Evolutionary conservation across 1,140 invertebrate genomes (phyloP).

Genomic region (Diuraphis noxia): DNA sequence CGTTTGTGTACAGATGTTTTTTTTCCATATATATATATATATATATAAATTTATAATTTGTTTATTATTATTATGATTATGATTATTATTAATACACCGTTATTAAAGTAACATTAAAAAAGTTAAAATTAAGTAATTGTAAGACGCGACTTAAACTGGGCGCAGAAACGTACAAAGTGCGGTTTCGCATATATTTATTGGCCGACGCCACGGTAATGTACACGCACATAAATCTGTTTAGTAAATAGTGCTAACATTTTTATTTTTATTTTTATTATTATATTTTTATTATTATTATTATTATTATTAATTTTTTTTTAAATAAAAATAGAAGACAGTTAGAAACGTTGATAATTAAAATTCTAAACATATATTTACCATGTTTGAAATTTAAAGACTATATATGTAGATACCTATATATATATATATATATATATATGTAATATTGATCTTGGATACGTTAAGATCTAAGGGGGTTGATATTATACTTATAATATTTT

Average conservation of each 20-base stretch:
- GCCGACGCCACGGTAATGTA: background rate
- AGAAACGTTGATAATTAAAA: background rate
- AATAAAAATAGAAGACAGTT: background rate
- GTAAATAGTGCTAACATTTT: background rate
- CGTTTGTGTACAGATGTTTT: background rate
- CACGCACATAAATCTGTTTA: background rate
- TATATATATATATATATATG: background rate
- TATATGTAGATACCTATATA: too few relatives aligned
- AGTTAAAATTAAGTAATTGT: background rate
- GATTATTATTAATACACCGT: background rate
- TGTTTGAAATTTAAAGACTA: background rate
- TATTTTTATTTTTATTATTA: background rate
- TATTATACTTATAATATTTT: background rate
- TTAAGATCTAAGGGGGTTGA: background rate
- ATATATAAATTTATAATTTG: background rate
- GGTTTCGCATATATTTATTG: background rate
- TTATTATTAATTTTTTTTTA: background rate
- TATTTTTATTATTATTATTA: background rate
- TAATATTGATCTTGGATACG: background rate
- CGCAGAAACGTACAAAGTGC: constrained; percentile 25
- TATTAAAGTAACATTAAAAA: background rate
- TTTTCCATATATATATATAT: background rate
- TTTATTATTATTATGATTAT: constrained; percentile 26
- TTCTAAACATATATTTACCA: background rate
- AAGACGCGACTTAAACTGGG: background rate